These are phyloP conservation scores for Drosophila sp. DNA, from an alignment of 1,140 invertebrate species.

Conservation along the genomic window DNA sequence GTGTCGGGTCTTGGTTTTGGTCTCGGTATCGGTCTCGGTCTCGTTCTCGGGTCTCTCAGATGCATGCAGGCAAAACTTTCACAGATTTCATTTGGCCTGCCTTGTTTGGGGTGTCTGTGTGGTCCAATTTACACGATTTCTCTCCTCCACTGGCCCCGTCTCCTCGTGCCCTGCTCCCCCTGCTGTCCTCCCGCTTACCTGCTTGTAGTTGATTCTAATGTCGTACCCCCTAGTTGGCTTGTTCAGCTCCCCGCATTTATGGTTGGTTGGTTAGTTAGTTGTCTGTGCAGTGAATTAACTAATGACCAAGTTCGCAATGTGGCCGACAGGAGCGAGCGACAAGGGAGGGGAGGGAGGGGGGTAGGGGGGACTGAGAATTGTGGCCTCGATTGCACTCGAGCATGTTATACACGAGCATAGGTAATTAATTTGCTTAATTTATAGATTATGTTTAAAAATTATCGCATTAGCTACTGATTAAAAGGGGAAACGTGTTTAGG, in stretches of 20 bases:
- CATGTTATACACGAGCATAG: conserved; percentile 30
- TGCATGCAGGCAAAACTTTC: conserved; percentile 59
- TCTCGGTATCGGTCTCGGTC: conserved; percentile 14
- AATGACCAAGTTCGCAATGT: conserved; percentile 61
- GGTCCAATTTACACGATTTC: conserved; percentile 80
- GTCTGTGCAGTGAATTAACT: conserved; percentile 74
- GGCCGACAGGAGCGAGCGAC: not conserved
- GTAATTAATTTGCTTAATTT: conserved; percentile 65
- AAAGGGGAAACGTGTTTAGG: not conserved
- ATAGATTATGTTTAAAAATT: conserved; percentile 58
- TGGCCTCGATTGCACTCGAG: conserved; percentile 43
- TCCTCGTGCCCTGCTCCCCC: not conserved
- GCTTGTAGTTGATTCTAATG: conserved; percentile 47
- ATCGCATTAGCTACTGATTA: conserved; percentile 28
- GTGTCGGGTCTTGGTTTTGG: conserved; percentile 1
- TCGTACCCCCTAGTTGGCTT: conserved; percentile 24
- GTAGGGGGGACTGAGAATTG: conserved; percentile 15
- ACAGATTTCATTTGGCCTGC: conserved; percentile 43
- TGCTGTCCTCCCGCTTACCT: not conserved
- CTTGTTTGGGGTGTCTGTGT: conserved; percentile 65
- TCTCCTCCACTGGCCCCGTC: conserved; percentile 47
- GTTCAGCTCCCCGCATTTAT: conserved; percentile 51
- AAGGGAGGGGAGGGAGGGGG: not conserved
- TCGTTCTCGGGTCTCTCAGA: conserved; percentile 37
- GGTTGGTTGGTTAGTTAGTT: conserved; percentile 67